Conservation (phyloP, 2,113 vertebrate species). For the Himantopus leucocephalus region DNA sequence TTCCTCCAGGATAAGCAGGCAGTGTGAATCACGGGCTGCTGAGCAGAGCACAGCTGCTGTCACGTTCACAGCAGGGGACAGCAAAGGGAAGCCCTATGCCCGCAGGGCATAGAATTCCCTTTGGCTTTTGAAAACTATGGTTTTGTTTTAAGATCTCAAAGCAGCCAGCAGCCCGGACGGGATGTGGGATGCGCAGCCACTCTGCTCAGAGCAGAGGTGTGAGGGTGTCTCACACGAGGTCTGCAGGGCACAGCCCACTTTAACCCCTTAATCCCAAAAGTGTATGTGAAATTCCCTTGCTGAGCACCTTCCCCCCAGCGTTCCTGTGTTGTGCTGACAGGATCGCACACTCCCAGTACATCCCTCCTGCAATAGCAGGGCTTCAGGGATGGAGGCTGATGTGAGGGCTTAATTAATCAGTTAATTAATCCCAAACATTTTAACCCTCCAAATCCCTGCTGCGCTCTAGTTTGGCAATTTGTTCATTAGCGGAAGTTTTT, state of each 20-base stretch:
- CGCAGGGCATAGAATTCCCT: neutral
- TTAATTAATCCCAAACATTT: conserved; percentile 69
- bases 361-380: neutral
- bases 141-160: neutral
- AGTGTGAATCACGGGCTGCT: neutral
- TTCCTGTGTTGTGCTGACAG: neutral
- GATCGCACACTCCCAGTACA: neutral
- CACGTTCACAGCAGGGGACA: neutral
- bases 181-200: neutral
- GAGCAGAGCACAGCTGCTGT: neutral
- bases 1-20: neutral
- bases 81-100: neutral
- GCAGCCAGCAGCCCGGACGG: neutral
- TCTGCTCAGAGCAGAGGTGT: neutral
- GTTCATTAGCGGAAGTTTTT: neutral
- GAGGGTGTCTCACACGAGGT: neutral
- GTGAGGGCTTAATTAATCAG: conserved; percentile 64
- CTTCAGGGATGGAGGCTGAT: conserved; percentile 10
- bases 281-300: neutral
- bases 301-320: neutral
- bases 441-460: conserved; percentile 51
- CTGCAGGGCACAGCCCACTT: neutral
- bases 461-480: neutral
- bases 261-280: neutral
- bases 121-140: neutral